phyloP scores from a whole-genome alignment of 2,113 vertebrate species.

The Labeo rohita region DNA sequence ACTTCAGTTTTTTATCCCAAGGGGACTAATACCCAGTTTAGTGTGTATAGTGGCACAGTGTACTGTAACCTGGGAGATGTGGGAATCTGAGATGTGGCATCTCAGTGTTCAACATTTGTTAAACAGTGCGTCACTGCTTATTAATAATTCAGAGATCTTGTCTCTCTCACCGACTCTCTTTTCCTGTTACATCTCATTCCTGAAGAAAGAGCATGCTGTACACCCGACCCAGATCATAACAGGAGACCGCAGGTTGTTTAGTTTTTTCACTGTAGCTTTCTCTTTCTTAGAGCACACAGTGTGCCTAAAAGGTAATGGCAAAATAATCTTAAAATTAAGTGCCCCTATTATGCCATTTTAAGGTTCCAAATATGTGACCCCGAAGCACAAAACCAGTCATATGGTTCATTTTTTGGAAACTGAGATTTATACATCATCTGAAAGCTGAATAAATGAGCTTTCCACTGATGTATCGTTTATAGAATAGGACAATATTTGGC shows the following conservation, averaged over 20 bases:
- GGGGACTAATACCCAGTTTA: not conserved
- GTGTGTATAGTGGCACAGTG: not conserved
- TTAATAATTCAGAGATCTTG: slow-evolving; percentile 68
- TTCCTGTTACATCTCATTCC: slow-evolving; percentile 47
- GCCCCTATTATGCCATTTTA: no score
- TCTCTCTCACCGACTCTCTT: slow-evolving; percentile 49
- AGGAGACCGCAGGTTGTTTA: slow-evolving; percentile 44
- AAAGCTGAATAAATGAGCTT: no score
- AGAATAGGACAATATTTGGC: no score
- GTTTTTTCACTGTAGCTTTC: slow-evolving; percentile 15
- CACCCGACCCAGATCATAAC: slow-evolving; percentile 40
- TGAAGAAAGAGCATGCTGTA: slow-evolving; percentile 10
- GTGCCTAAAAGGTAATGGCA: not conserved
- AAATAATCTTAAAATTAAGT: no score
- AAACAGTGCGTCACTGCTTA: slow-evolving; percentile 56
- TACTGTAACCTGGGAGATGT: slow-evolving; percentile 14
- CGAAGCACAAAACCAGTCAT: no score
- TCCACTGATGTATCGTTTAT: no score
- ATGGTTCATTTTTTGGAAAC: no score
- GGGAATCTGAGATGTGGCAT: slow-evolving; percentile 69
- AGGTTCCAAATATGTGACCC: no score
- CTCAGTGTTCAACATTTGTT: slow-evolving; percentile 69
- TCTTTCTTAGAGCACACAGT: slow-evolving; percentile 12
- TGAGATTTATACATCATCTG: no score
- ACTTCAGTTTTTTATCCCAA: not conserved